phyloP scores from a whole-genome alignment of 2,888 invertebrate species.

The Drosophila flavopinicola region DNA sequence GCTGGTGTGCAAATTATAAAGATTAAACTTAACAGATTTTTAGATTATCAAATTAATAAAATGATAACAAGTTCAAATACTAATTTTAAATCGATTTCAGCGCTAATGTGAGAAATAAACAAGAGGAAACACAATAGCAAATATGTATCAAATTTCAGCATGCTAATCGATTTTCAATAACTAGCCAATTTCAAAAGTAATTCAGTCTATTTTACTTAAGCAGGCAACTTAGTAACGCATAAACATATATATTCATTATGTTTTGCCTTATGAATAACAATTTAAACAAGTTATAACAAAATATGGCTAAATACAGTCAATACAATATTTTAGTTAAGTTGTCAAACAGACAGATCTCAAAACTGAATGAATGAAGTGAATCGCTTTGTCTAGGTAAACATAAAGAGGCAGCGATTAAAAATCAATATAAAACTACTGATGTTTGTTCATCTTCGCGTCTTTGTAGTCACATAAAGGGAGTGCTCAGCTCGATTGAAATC shows the following conservation, averaged over 20 bases:
- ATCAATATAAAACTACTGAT: slow-evolving; percentile 65
- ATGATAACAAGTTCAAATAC: too few species aligned
- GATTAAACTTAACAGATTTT: too few species aligned
- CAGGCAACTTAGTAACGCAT: slow-evolving; percentile 17
- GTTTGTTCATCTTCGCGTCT: slow-evolving; percentile 28
- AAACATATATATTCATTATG: slow-evolving; percentile 19
- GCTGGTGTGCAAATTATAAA: too few species aligned
- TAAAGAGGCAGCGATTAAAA: slow-evolving; percentile 68
- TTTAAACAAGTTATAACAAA: slow-evolving; percentile 21
- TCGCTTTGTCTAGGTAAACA: slow-evolving; percentile 47
- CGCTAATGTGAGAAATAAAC: background rate
- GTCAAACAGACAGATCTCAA: slow-evolving; percentile 32
- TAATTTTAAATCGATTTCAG: background rate
- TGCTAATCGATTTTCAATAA: slow-evolving; percentile 7
- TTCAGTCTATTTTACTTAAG: slow-evolving; percentile 4
- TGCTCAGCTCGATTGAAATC: slow-evolving; percentile 20
- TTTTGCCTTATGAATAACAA: slow-evolving; percentile 24
- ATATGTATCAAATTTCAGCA: slow-evolving; percentile 39
- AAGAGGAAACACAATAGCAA: slow-evolving; percentile 8
- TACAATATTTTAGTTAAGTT: slow-evolving; percentile 40
- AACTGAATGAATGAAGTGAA: slow-evolving; percentile 27
- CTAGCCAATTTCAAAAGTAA: slow-evolving; percentile 20
- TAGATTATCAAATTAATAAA: too few species aligned
- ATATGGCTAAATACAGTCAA: slow-evolving; percentile 24
- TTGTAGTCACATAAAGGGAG: slow-evolving; percentile 37